Evolutionary conservation across 2,888 invertebrate species (phyloP).

Genomic region (Phyllotreta cruciferae): DNA sequence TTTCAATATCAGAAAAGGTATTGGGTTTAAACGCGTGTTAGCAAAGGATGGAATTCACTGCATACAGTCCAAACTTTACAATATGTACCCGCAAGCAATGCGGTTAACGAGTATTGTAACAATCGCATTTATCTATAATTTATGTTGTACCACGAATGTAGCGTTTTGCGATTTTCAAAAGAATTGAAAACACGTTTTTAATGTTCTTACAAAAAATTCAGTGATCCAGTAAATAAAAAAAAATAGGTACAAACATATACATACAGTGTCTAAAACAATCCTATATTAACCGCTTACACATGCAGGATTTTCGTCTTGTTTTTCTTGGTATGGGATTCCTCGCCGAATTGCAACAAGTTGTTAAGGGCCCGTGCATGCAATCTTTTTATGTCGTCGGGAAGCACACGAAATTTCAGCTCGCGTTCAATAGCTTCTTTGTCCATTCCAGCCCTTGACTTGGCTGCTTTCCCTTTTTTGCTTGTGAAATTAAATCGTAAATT

Average conservation of each 20-base stretch:
- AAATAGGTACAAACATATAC: too few species aligned
- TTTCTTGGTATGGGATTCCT: slow-evolving; percentile 15
- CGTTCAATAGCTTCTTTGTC: slow-evolving; percentile 37
- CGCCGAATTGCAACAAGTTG: slow-evolving; percentile 33
- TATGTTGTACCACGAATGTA: slow-evolving; percentile 5
- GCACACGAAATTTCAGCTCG: slow-evolving; percentile 36
- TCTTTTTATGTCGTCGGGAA: slow-evolving; percentile 35
- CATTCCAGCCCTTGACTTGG: slow-evolving; percentile 34
- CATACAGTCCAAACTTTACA: slow-evolving; percentile 48
- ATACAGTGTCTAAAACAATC: too few species aligned
- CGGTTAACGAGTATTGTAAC: slow-evolving; percentile 58
- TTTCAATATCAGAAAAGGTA: slow-evolving; percentile 37
- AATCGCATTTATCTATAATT: slow-evolving; percentile 46
- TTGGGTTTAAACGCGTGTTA: slow-evolving; percentile 42
- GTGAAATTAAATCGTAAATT: slow-evolving; percentile 40
- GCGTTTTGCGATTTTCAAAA: slow-evolving; percentile 3
- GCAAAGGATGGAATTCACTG: slow-evolving; percentile 48
- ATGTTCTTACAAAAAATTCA: too few species aligned
- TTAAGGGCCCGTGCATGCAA: slow-evolving; percentile 22
- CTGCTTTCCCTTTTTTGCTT: slow-evolving; percentile 34
- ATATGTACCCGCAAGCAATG: slow-evolving; percentile 56
- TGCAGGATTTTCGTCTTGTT: slow-evolving; percentile 10
- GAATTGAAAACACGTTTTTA: neutral
- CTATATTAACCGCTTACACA: too few species aligned
- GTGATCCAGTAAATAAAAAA: too few species aligned